Conservation (phyloP, 1,140 invertebrate genomes). For the Papilio machaon region DNA sequence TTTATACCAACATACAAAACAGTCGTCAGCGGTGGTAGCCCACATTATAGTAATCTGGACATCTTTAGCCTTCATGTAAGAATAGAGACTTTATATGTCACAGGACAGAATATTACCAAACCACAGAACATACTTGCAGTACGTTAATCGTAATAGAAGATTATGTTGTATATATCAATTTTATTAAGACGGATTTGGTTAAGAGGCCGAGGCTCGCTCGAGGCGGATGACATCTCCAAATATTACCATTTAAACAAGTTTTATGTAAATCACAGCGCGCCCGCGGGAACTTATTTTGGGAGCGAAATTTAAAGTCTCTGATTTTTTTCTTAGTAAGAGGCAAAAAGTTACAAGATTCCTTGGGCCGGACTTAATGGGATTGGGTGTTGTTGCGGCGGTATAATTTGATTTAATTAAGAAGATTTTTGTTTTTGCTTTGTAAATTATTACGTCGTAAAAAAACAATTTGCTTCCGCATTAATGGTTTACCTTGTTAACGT, state of each 20-base stretch:
- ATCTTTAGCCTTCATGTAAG: too few species aligned
- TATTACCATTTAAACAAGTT: conserved; percentile 82
- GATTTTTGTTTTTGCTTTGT: conserved; percentile 57
- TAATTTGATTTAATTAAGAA: conserved; percentile 70
- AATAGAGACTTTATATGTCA: conserved; percentile 38
- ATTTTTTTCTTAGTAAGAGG: conserved; percentile 77
- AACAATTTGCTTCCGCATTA: conserved; percentile 41
- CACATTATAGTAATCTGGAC: too few species aligned
- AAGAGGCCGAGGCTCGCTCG: conserved; percentile 61
- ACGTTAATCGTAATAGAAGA: conserved; percentile 36
- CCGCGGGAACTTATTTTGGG: conserved; percentile 73
- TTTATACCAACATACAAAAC: too few species aligned
- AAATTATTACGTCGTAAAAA: conserved; percentile 52
- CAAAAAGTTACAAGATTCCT: conserved; percentile 73
- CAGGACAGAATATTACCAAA: conserved; percentile 46
- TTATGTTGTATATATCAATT: conserved; percentile 43
- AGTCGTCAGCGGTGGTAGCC: too few species aligned
- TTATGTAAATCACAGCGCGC: conserved; percentile 76
- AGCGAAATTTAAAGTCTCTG: conserved; percentile 65
- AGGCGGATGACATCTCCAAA: conserved; percentile 76
- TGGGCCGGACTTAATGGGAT: conserved; percentile 70
- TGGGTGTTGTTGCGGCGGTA: conserved; percentile 66
- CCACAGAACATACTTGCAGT: conserved; percentile 41
- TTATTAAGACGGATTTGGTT: conserved; percentile 67
- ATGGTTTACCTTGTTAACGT: conserved; percentile 35